Conservation (phyloP, 2,113 vertebrate genomes). For the Odontesthes bonariensis region DNA sequence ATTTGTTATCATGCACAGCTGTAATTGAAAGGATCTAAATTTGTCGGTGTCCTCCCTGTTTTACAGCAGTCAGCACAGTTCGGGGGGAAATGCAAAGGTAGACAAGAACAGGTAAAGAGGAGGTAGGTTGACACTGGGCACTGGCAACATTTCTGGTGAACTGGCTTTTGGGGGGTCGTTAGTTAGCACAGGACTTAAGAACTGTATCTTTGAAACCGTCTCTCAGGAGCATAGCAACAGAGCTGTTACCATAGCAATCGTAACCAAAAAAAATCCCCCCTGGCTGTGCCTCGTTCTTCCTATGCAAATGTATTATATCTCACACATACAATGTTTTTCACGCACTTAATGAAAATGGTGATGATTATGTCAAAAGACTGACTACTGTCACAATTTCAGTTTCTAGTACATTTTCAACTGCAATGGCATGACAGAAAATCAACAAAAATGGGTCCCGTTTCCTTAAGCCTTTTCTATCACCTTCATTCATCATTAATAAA, state of each 20-base stretch:
- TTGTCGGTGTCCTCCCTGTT: conserved; percentile 12
- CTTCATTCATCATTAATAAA: too few species aligned
- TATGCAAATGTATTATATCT: conserved; percentile 4
- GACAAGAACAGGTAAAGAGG: conserved; percentile 20
- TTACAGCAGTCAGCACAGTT: not conserved
- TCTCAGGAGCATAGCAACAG: conserved; percentile 52
- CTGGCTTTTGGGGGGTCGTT: conserved; percentile 12
- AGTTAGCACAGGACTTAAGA: conserved; percentile 8
- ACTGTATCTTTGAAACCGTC: conserved; percentile 37
- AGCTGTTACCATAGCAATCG: conserved; percentile 63
- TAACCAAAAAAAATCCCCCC: conserved; percentile 29
- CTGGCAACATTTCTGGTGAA: not conserved
- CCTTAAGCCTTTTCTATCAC: too few species aligned
- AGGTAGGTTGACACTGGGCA: not conserved
- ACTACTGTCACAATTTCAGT: not conserved
- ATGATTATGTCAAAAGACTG: not conserved
- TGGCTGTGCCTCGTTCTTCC: too few species aligned
- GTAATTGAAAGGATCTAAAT: conserved; percentile 59
- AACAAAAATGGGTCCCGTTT: not conserved
- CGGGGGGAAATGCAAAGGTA: not conserved
- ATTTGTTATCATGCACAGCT: conserved; percentile 30
- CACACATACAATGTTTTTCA: not conserved
- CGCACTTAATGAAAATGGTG: not conserved
- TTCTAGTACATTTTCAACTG: not conserved
- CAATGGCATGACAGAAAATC: not conserved